Percentiles rank a stretch among this genome's conserved stretches.
phyloP scores from a whole-genome alignment of 2,888 invertebrate species.

The Stictocephala bisonia region DNA sequence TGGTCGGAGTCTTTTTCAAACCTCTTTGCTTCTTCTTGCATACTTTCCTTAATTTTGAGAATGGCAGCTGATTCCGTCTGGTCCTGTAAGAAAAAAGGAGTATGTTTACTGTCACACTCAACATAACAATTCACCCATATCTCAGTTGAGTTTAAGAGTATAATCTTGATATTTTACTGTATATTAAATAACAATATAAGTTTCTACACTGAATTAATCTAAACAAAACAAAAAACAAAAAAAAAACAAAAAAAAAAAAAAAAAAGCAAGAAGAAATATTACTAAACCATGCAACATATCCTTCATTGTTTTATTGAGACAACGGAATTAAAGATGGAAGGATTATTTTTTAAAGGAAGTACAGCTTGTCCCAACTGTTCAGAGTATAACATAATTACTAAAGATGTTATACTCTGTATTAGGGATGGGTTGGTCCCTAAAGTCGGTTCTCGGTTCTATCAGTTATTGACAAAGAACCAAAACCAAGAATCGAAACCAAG shows the following conservation, averaged over 20 bases:
- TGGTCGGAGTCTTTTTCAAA: slow-evolving; percentile 98
- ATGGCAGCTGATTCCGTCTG: slow-evolving; percentile 99
- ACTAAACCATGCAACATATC: slow-evolving; percentile 50
- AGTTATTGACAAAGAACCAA: no score
- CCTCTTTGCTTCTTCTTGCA: slow-evolving; percentile 99
- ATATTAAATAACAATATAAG: slow-evolving; percentile 16
- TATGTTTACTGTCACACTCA: slow-evolving; percentile 46
- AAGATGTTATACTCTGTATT: no score
- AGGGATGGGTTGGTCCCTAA: no score
- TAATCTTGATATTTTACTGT: no score
- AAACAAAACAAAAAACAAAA: no score
- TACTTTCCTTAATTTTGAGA: slow-evolving; percentile 99
- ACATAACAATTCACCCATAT: slow-evolving; percentile 46
- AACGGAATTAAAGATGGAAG: slow-evolving; percentile 33
- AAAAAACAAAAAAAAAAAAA: slow-evolving; percentile 16
- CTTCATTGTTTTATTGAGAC: slow-evolving; percentile 47
- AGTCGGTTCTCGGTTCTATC: no score
- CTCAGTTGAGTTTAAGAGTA: slow-evolving; percentile 41
- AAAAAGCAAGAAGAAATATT: slow-evolving; percentile 44
- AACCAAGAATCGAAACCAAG: no score
- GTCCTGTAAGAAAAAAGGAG: slow-evolving; percentile 70
- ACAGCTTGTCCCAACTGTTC: no score
- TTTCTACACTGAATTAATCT: background rate
- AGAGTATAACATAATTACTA: no score
- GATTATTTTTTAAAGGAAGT: no score